Evolutionary conservation across 2,888 invertebrate genomes (phyloP), one percentile per base, ranked within the genome.

Genomic region (Drosophila percnosoma): DNA sequence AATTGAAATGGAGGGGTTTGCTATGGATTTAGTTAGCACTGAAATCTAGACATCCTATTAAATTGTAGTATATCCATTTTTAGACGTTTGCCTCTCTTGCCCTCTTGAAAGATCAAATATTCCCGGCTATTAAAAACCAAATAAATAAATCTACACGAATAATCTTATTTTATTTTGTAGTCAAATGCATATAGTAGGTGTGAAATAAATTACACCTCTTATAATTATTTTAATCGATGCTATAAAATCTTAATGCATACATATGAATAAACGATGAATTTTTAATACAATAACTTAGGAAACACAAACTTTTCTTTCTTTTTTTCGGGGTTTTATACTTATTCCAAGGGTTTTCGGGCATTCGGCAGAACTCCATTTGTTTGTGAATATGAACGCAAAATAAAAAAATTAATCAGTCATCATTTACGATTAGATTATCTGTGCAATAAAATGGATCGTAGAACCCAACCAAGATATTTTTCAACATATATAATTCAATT

Each of bases 81-180:
- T 21, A 45, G 21, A 21, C 6, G 13, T 11, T 21, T 21, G n/a
- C 10, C 21, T 11, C 11, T 0, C 18, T 31, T 6, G 1, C 13
- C 10, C 6, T 15, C 5, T 31, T 29, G 10, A 4, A 51, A n/a
- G 7, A 29, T 1, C 29, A 29, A 7, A 18, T 13, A 52, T 33
- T 29, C 18, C 29, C 45, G 10, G 10, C 13, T 36, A 36, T 15
- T 8, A 38, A 55, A 60, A 45, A 33, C 36, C 11, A 36, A 36
- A 61, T 66, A 58, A 34, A 59, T 27, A 29, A 27, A 48, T 59
- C 21, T 80, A 75, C 76, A 80, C 78, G 73, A 80, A 78, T 80
- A 80, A 70, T 82, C 83, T 83, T 83, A 85, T 69, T 82, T 81
- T 84, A 82, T 80, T 83, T 68, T 74, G 68, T 82, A 80, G 75